phyloP scores from a whole-genome alignment of 2,797 vertebrate species.

The Gallirallus australis region DNA sequence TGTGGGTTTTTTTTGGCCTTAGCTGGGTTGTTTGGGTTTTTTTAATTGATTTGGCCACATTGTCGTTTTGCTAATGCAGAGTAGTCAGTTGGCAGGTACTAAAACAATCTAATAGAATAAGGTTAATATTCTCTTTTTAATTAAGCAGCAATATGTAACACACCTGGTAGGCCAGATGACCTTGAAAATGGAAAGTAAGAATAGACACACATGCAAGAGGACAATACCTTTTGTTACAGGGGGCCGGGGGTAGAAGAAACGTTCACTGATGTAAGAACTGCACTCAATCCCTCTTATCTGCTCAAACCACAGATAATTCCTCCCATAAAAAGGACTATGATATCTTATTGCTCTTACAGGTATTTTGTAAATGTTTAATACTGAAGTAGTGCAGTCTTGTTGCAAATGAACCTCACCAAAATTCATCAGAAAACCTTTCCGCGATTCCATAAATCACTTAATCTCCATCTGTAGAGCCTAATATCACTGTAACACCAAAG shows the following conservation, averaged over 20 bases:
- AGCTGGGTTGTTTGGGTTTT: not conserved
- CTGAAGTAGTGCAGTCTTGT: not conserved
- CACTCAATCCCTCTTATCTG: not conserved
- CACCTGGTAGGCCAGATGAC: not conserved
- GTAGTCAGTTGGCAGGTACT: not conserved
- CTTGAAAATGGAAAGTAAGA: conserved; percentile 32
- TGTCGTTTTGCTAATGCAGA: not conserved
- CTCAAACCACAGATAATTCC: not conserved
- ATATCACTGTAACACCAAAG: not conserved
- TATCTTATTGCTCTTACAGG: not conserved
- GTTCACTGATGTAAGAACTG: not conserved
- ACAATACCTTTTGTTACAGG: not conserved
- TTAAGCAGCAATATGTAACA: conserved; percentile 13
- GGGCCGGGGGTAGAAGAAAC: not conserved
- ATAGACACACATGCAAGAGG: not conserved
- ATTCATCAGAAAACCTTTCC: not conserved
- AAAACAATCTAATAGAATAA: conserved; percentile 20
- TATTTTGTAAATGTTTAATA: not conserved
- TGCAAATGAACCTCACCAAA: not conserved
- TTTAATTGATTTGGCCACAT: not conserved
- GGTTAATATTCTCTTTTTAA: conserved; percentile 35
- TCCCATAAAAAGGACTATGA: not conserved
- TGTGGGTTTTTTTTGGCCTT: not conserved
- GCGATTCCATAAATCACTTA: not conserved
- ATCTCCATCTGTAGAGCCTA: not conserved